Base-by-base conservation (phyloP, 2,888 invertebrate species). In the Noctua janthe region DNA sequence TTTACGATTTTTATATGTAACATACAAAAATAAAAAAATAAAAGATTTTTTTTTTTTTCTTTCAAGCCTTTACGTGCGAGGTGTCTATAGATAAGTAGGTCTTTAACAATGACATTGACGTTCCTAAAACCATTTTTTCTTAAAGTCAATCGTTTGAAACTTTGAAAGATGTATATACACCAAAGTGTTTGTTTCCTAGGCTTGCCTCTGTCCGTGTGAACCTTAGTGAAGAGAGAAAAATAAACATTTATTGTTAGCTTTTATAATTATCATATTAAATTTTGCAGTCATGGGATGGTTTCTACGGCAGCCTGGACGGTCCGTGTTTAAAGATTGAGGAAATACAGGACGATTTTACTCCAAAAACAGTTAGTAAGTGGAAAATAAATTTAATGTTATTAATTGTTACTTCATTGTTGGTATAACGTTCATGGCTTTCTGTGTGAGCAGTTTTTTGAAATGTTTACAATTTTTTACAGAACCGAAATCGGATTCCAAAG, bases 281-380 rank as follows among this genome's bases (percentile, higher is more conserved):
- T 81, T 90, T 89, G 20, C 86, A 97, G 97, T 95, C 96, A 0
- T 97, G 97, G 97, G 96, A 97, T 82, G 90, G 91, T 43, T 95
- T 97, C 76, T 97, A 97, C 89, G 93, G 94, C 70, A 96, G 96
- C 81, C 74, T 96, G 10, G 91, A 90, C 43, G 94, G 94, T 0
- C 92, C 94, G 0, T 89, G 93, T 0, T 86, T 97, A 35, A 93
- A 94, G 83, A 95, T 97, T 56, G 96, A 96, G 78, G 96, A 96
- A 76, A 89, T 95, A 66, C 93, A 95, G 83, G 93, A 97, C 82
- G 96, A 96, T 29, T 95, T 92, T 84, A 94, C 93, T 75, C 96
- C 96, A 0, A 92, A 82, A 17, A 93, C 93, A 29, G 91, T 92
- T 83, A 89, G 94, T 95, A 78, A 93, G 94, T 93, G 66, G 8